Evolutionary conservation across 2,888 invertebrate species (phyloP).

Genomic region (Eupithecia subfuscata): DNA sequence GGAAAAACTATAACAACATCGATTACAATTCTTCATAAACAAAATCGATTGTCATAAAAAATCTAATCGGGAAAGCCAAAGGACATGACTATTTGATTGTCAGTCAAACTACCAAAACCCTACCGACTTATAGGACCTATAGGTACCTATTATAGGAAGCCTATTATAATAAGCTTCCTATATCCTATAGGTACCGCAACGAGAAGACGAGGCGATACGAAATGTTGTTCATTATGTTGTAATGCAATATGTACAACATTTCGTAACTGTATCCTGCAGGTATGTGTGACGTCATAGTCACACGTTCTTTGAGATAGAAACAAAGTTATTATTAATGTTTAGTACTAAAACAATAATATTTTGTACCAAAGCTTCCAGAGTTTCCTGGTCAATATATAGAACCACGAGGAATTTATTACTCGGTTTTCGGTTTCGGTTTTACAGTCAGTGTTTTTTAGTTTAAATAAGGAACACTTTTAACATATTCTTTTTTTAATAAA

Average conservation of each 20-base stretch:
- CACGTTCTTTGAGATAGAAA: constrained; percentile 27
- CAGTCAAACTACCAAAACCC: no score
- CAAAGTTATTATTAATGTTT: constrained; percentile 13
- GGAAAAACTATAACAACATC: no score
- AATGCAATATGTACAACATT: not conserved
- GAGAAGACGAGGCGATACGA: not conserved
- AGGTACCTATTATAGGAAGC: no score
- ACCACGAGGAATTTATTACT: constrained; percentile 10
- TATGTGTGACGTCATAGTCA: constrained; percentile 15
- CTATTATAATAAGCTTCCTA: no score
- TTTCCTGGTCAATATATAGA: constrained; percentile 17
- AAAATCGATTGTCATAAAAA: no score
- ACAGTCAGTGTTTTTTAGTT: not conserved
- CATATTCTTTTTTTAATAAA: no score
- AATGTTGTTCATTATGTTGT: not conserved
- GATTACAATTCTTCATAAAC: no score
- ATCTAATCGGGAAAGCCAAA: no score
- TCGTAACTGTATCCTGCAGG: not conserved
- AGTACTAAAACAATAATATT: constrained; percentile 15
- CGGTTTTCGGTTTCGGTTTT: not conserved
- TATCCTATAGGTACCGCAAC: not conserved
- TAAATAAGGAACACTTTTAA: not conserved
- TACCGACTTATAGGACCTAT: no score
- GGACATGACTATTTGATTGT: no score
- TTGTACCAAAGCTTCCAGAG: constrained; percentile 8